These are phyloP conservation scores for Limnephilus marmoratus DNA, from an alignment of 2,888 invertebrate genomes.

Conservation along the genomic window DNA sequence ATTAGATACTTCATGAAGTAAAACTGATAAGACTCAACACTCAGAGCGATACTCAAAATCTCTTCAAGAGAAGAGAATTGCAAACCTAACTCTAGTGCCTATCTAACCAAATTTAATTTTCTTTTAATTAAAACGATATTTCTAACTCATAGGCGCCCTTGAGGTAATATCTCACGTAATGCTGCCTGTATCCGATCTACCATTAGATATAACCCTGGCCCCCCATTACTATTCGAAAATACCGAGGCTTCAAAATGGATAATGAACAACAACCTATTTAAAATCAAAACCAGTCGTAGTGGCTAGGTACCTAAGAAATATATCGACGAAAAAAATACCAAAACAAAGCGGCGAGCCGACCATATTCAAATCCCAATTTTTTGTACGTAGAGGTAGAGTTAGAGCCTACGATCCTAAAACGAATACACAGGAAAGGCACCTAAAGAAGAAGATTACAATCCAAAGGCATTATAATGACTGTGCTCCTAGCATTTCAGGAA, in stretches of 20 bases:
- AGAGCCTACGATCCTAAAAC: slow-evolving; percentile 15
- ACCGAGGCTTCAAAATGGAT: not conserved
- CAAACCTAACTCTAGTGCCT: too few species aligned
- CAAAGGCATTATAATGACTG: slow-evolving; percentile 3
- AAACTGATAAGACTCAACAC: too few species aligned
- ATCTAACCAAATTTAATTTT: too few species aligned
- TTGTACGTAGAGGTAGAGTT: not conserved
- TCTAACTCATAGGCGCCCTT: too few species aligned
- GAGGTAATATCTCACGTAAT: not conserved
- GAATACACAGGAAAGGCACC: slow-evolving; percentile 20
- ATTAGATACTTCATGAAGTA: too few species aligned
- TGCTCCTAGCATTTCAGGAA: slow-evolving; percentile 44
- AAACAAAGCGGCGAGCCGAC: slow-evolving; percentile 22
- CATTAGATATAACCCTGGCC: not conserved
- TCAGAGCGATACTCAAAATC: too few species aligned
- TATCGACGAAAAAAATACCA: slow-evolving; percentile 11
- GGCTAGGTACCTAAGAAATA: not conserved
- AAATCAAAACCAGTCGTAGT: not conserved
- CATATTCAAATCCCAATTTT: slow-evolving; percentile 36
- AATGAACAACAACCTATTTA: not conserved
- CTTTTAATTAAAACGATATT: too few species aligned
- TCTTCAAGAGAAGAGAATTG: too few species aligned
- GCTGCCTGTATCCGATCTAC: not conserved
- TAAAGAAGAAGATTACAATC: not conserved
- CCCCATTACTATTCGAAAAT: not conserved